Percentiles rank a stretch among this genome's conserved stretches.
Evolutionary conservation across 1,140 invertebrate genomes (phyloP).

Genomic region (Ylistrum balloti): DNA sequence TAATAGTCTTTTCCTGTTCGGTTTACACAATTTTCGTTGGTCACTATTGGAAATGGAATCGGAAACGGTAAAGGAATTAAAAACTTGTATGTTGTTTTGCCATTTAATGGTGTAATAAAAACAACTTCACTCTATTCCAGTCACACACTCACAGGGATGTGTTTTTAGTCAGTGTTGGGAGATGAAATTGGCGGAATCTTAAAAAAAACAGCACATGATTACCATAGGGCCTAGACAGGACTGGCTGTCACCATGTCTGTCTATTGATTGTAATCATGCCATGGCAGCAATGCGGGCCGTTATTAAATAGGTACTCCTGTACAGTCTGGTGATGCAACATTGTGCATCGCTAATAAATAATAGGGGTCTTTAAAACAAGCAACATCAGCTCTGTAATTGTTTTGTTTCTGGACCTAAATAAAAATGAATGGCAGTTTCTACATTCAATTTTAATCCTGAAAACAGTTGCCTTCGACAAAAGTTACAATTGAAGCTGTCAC

Average conservation of each 20-base stretch:
- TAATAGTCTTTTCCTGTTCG: background rate
- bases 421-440: background rate
- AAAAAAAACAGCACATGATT: background rate
- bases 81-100: background rate
- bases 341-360: background rate
- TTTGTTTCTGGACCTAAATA: background rate
- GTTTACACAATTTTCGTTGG: background rate
- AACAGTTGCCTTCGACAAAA: background rate
- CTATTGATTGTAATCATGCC: background rate
- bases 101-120: background rate
- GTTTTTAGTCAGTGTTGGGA: background rate
- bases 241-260: background rate
- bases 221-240: background rate
- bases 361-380: background rate
- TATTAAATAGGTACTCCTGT: background rate
- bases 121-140: background rate
- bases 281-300: background rate
- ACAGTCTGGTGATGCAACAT: background rate
- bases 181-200: slow-evolving; percentile 28
- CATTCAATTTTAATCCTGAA: background rate
- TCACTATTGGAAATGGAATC: background rate
- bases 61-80: background rate
- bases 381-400: background rate
- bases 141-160: slow-evolving; percentile 16
- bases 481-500: slow-evolving; percentile 1